Evolutionary conservation across 2,888 invertebrate genomes (phyloP), one percentile per base, ranked within the genome.

Genomic region (Drosophila borborema): DNA sequence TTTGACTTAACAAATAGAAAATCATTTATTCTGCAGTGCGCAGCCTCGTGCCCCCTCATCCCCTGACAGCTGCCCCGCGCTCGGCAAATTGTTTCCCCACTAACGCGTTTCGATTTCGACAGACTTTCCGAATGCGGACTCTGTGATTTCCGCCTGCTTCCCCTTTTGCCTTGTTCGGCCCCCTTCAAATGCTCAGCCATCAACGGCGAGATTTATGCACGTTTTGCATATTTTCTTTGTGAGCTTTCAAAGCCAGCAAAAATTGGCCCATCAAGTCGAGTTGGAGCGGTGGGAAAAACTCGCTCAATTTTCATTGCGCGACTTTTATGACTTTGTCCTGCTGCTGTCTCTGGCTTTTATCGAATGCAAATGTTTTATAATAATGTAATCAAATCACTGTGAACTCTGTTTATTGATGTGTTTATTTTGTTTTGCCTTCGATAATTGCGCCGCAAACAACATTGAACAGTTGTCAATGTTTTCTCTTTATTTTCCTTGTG

Each of bases 1-100:
- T 86, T 88, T 88, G 83, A 81, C 80, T 82, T 83, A 86, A 90
- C 90, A 87, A 90, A 87, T 87, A 88, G 82, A 90, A 90, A 83
- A 88, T 83, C 84, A 90, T 87, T 87, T 87, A 90, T 90, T 88
- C 83, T 80, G 72, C 90, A 87, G n/a, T 82, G 79, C 88, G 76
- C 80, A 66, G 64, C 38, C 38, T 7, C 7, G 14, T 40, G 7
- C 18, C 49, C 12, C 12, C 62, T 64, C 56, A 46, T 48, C 68
- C 68, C 64, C 76, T 66, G 66, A 66, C 80, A 62, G 66, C 71
- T 38, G 49, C 48, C 46, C 14, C 20, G n/a, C 51, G 12, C 23
- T 18, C 18, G 51, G 9, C 18, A 82, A 82, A 73, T 65, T 64
- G 58, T 63, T 79, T 77, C 73, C 65, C 61, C 69, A 58, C 67